These are phyloP conservation scores for Megalonaias nervosa DNA, from an alignment of 1,140 invertebrate genomes.

Conservation along the genomic window DNA sequence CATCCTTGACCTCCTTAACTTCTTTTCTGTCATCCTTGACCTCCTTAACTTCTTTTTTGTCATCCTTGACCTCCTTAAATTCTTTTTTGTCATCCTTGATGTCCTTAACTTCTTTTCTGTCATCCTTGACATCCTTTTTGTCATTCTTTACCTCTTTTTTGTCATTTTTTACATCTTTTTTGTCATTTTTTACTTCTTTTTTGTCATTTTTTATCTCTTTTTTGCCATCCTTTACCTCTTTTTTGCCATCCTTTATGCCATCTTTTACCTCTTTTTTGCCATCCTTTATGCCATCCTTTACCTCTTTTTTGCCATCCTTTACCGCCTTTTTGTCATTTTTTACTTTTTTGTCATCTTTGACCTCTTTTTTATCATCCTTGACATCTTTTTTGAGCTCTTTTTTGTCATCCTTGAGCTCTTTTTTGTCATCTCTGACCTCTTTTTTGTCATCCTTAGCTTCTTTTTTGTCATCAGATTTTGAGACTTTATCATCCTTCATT, in stretches of 20 bases:
- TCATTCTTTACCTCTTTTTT: constrained; percentile 7
- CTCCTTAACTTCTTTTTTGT: neutral
- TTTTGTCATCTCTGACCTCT: constrained; percentile 18
- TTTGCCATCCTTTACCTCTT: constrained; percentile 13
- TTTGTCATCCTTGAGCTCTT: constrained; percentile 9
- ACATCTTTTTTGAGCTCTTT: constrained; percentile 11
- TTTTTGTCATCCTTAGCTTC: constrained; percentile 11
- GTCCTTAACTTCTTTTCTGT: constrained; percentile 4
- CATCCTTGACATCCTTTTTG: neutral
- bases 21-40: neutral
- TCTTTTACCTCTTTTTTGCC: constrained; percentile 18
- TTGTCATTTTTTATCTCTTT: neutral
- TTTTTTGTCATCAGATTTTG: constrained; percentile 4
- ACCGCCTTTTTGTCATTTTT: constrained; percentile 1
- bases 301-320: neutral
- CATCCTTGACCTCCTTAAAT: neutral
- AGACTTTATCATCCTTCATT: neutral
- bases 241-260: neutral
- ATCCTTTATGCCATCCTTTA: constrained; percentile 1
- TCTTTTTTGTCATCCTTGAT: constrained; percentile 3
- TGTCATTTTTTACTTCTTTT: constrained; percentile 2
- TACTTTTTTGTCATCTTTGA: constrained; percentile 10
- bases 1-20: neutral
- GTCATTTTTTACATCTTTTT: neutral
- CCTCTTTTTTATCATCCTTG: constrained; percentile 6